A percentile compares a stretch with the other conserved stretches of the same genome.
phyloP scores from a whole-genome alignment of 2,888 invertebrate genomes.

The Meghimatium bilineatum region DNA sequence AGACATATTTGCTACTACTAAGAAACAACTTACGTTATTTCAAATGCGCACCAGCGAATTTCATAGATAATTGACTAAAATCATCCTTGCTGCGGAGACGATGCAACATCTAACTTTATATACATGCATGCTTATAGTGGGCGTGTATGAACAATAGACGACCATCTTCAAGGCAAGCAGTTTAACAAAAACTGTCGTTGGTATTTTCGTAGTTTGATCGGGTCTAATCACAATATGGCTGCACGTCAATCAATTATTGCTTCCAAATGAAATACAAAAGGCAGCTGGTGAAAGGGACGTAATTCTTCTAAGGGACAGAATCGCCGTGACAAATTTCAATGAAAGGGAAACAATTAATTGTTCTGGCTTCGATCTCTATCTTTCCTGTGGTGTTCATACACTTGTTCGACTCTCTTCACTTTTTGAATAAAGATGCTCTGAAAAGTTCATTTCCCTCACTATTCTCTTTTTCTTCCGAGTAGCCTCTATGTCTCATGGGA shows the following conservation, averaged over 20 bases:
- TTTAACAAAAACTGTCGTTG: not conserved
- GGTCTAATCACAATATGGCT: constrained; percentile 3
- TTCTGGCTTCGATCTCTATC: constrained; percentile 14
- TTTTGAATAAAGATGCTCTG: constrained; percentile 14
- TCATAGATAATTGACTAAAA: too few species aligned
- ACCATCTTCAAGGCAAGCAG: not conserved
- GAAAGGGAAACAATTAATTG: constrained; percentile 37
- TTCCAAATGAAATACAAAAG: not conserved
- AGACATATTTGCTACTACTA: too few species aligned
- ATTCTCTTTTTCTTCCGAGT: not conserved
- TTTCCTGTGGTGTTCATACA: constrained; percentile 8
- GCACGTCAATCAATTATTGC: not conserved
- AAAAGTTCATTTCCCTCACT: not conserved
- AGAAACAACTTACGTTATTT: too few species aligned
- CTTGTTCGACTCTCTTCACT: not conserved
- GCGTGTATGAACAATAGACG: not conserved
- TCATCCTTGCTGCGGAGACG: too few species aligned
- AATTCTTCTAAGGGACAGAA: not conserved
- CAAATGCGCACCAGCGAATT: too few species aligned
- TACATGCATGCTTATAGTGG: too few species aligned
- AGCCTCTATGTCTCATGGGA: not conserved
- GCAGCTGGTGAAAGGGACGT: not conserved
- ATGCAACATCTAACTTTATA: too few species aligned
- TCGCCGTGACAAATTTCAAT: not conserved
- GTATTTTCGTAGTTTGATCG: not conserved